A percentile compares a stretch with the other conserved stretches of the same genome.
These are phyloP conservation scores for Antheraea yamamai DNA, from an alignment of 2,888 invertebrate species.

Conservation along the genomic window DNA sequence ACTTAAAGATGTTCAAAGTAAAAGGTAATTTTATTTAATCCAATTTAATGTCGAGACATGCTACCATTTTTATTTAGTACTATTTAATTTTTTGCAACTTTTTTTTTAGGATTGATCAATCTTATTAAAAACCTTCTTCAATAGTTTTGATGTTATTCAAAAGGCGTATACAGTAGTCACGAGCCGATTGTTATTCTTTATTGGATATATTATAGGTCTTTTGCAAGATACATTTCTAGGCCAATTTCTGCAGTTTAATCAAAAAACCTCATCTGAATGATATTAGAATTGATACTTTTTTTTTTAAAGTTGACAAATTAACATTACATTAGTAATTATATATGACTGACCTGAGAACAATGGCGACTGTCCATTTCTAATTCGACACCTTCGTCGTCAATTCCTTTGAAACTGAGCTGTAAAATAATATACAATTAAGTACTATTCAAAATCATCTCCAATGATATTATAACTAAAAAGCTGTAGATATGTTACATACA, in stretches of 20 bases:
- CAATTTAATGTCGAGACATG: too few species aligned
- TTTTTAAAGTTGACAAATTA: neutral
- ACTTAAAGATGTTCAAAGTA: neutral
- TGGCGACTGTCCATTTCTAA: constrained; percentile 78
- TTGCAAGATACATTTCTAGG: too few species aligned
- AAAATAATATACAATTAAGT: constrained; percentile 29
- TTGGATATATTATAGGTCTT: neutral
- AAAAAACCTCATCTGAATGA: neutral
- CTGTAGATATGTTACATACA: too few species aligned
- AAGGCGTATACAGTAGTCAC: neutral
- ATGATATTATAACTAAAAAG: too few species aligned
- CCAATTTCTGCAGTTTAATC: neutral
- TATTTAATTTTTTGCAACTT: too few species aligned
- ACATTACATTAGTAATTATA: neutral
- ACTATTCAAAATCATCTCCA: too few species aligned
- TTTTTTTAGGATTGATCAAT: too few species aligned
- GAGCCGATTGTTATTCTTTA: neutral
- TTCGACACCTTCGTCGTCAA: constrained; percentile 78
- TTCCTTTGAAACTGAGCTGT: constrained; percentile 77
- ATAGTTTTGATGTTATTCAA: neutral
- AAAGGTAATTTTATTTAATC: too few species aligned
- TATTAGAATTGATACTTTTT: neutral
- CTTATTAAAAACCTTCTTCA: too few species aligned
- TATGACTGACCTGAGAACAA: constrained; percentile 68
- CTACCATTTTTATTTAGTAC: too few species aligned